Evolutionary conservation across 2,797 vertebrate species (phyloP).

Genomic region (Phalloptychus januarius): DNA sequence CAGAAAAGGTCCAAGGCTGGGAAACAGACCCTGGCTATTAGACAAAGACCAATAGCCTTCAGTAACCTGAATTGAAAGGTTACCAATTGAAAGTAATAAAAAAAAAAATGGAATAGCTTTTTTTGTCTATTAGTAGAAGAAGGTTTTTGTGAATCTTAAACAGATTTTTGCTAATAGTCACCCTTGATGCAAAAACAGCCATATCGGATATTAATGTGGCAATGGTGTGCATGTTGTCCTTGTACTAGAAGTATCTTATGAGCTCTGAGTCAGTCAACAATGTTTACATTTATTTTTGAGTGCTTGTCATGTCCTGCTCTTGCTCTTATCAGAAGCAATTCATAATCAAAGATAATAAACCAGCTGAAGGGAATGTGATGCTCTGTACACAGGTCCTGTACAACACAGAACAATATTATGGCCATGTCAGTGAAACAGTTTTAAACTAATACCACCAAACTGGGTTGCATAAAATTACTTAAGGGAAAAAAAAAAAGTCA

Average conservation of each 20-base stretch:
- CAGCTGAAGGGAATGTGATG: slow-evolving; percentile 3
- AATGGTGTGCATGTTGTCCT: neutral
- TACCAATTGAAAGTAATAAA: too few relatives aligned
- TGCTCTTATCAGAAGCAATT: slow-evolving; percentile 5
- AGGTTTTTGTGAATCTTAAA: neutral
- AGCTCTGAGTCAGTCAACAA: neutral
- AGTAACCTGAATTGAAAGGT: too few relatives aligned
- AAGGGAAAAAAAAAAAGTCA: slow-evolving; percentile 26
- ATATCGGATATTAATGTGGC: neutral
- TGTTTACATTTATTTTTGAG: neutral
- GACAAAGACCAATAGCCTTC: neutral
- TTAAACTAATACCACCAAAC: slow-evolving; percentile 9
- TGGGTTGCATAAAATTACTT: slow-evolving; percentile 14
- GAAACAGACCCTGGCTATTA: neutral
- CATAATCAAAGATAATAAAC: slow-evolving; percentile 21
- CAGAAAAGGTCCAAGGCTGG: neutral
- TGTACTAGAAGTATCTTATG: neutral
- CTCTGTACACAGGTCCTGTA: slow-evolving; percentile 4
- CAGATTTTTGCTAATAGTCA: neutral
- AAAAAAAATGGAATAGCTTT: neutral
- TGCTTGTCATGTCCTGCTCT: neutral
- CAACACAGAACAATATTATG: slow-evolving; percentile 16
- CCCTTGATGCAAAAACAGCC: neutral
- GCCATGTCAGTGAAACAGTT: slow-evolving; percentile 1
- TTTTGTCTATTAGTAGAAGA: neutral